These are phyloP conservation scores for Todiramphus chloris DNA, from an alignment of 2,113 vertebrate genomes.

Conservation along the genomic window DNA sequence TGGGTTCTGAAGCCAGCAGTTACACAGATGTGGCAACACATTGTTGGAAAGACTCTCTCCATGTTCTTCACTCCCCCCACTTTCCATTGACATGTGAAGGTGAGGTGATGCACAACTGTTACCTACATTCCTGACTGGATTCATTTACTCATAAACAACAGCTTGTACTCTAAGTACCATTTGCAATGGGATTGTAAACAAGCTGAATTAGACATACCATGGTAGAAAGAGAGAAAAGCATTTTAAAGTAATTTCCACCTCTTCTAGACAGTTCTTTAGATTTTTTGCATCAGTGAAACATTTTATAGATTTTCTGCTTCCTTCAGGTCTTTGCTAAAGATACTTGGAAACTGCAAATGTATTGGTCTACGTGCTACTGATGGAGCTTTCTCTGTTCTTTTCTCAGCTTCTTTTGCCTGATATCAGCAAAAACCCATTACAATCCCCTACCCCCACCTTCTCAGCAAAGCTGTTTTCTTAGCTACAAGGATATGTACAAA, in stretches of 20 bases:
- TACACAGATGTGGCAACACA: neutral
- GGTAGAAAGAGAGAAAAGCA: neutral
- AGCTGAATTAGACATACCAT: neutral
- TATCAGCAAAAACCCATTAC: neutral
- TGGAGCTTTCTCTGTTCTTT: neutral
- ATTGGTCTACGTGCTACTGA: neutral
- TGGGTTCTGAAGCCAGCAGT: neutral
- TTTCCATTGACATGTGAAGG: neutral
- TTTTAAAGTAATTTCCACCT: neutral
- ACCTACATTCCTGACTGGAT: neutral
- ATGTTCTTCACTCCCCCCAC: neutral
- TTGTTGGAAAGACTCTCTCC: neutral
- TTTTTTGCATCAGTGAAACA: neutral
- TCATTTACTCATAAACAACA: neutral
- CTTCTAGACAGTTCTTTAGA: neutral
- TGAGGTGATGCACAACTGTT: neutral
- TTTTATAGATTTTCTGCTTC: constrained; percentile 2
- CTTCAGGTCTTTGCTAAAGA: neutral
- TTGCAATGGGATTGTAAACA: neutral
- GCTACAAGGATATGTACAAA: neutral
- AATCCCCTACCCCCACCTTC: neutral
- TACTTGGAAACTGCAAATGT: neutral
- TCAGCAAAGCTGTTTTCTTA: constrained; percentile 5
- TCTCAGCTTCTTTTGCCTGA: neutral
- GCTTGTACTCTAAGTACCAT: neutral